Conservation (phyloP, 1,140 invertebrate genomes). For the Thalassaphorura encarpata region DNA sequence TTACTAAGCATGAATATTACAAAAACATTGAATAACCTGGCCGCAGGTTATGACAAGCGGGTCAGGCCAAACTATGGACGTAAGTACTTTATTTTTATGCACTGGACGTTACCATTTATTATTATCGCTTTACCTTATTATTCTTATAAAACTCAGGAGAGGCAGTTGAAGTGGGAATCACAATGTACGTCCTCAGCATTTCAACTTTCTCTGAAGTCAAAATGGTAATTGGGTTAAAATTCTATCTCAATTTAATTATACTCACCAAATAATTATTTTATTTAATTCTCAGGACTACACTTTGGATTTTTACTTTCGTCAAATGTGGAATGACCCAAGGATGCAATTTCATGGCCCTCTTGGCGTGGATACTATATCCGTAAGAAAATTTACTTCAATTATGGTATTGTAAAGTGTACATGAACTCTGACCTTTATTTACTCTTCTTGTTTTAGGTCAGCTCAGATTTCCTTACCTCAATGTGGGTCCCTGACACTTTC, state of each 20-base stretch:
- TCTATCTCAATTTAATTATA: neutral
- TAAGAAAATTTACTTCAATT: neutral
- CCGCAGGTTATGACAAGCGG: conserved; percentile 95
- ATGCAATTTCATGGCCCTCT: conserved; percentile 59
- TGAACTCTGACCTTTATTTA: no score
- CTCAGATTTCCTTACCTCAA: conserved; percentile 83
- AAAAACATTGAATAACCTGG: no score
- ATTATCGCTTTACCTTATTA: neutral
- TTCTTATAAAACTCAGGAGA: conserved; percentile 50
- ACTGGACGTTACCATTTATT: no score
- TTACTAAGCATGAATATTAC: no score
- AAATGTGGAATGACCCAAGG: conserved; percentile 1
- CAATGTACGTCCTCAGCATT: conserved; percentile 96
- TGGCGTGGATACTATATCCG: conserved; percentile 62
- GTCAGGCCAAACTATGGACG: conserved; percentile 96
- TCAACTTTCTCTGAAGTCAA: conserved; percentile 96
- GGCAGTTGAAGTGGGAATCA: conserved; percentile 91
- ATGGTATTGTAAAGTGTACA: neutral
- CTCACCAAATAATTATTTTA: neutral
- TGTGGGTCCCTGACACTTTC: conserved; percentile 97
- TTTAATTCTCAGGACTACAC: neutral
- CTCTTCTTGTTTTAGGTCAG: no score
- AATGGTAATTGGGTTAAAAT: conserved; percentile 63
- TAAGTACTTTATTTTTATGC: no score
- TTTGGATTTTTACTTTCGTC: conserved; percentile 4